A percentile compares a stretch with the other conserved stretches of the same genome.
These are phyloP conservation scores for Poeciliopsis retropinna DNA, from an alignment of 2,113 vertebrate genomes.

Conservation along the genomic window DNA sequence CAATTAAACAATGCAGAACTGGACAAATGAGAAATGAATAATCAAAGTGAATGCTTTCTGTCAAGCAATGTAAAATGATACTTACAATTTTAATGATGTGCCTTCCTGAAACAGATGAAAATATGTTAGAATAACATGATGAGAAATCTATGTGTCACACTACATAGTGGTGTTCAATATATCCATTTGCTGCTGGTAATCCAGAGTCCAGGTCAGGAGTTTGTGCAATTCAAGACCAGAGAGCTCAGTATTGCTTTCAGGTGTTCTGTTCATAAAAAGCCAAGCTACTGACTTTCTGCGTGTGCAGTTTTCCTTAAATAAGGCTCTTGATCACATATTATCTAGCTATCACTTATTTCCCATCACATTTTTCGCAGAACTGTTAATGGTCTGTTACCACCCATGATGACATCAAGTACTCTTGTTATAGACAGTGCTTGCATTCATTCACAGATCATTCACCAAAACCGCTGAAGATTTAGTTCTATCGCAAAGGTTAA, in stretches of 20 bases:
- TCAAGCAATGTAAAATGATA: constrained; percentile 26
- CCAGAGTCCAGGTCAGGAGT: not conserved
- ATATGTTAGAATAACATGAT: not conserved
- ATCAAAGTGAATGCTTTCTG: constrained; percentile 32
- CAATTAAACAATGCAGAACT: constrained; percentile 37
- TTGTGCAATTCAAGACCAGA: not conserved
- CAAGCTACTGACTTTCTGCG: not conserved
- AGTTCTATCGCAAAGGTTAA: not conserved
- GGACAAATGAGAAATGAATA: constrained; percentile 38
- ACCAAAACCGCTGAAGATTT: not conserved
- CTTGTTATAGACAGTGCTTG: not conserved
- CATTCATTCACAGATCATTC: not conserved
- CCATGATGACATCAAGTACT: constrained; percentile 13
- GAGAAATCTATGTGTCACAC: constrained; percentile 1
- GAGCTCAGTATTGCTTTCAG: not conserved
- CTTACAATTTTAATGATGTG: constrained; percentile 28
- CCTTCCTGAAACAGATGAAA: not conserved
- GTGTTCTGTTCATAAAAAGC: constrained; percentile 1
- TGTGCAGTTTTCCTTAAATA: constrained; percentile 27
- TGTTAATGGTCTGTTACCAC: constrained; percentile 5
- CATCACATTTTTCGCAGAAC: constrained; percentile 21
- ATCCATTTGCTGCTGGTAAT: not conserved
- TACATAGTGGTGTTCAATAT: not conserved
- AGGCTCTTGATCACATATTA: constrained; percentile 12
- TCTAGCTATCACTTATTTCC: constrained; percentile 2